Conservation (phyloP, 2,113 vertebrate genomes). For the Opisthocomus hoazin region DNA sequence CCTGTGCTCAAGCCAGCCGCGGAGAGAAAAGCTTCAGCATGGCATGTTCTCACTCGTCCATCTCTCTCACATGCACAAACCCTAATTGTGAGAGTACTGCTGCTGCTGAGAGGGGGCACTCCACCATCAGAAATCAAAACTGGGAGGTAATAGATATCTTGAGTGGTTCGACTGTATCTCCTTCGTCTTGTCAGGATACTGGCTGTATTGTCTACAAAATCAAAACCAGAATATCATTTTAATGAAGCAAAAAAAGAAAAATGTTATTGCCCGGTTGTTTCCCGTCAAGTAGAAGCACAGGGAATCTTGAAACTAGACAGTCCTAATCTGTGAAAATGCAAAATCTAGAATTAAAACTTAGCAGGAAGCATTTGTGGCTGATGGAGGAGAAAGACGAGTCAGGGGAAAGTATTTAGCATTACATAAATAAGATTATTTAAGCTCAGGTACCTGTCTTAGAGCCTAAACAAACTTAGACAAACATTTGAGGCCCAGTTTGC, state of each 20-base stretch:
- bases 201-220: conserved; percentile 82
- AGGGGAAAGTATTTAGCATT: not conserved
- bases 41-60: conserved; percentile 83
- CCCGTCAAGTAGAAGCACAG: too few relatives aligned
- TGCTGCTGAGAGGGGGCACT: conserved; percentile 89
- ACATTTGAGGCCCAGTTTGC: not conserved
- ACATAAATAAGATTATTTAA: not conserved
- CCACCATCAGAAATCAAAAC: conserved; percentile 91
- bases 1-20: conserved; percentile 94
- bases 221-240: conserved; percentile 42
- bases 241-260: not conserved
- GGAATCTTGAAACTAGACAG: not conserved
- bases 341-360: not conserved
- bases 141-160: conserved; percentile 88
- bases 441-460: not conserved
- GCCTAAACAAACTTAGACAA: not conserved
- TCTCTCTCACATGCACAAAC: conserved; percentile 89
- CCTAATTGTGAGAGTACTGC: conserved; percentile 88
- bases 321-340: not conserved
- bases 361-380: not conserved
- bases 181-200: conserved; percentile 80
- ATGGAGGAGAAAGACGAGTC: not conserved
- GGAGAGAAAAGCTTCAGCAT: conserved; percentile 89
- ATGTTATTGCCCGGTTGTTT: not conserved
- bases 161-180: conserved; percentile 83